Percentiles rank a stretch among this genome's conserved stretches.
phyloP scores from a whole-genome alignment of 1,140 invertebrate species.

The Marisa cornuarietis region DNA sequence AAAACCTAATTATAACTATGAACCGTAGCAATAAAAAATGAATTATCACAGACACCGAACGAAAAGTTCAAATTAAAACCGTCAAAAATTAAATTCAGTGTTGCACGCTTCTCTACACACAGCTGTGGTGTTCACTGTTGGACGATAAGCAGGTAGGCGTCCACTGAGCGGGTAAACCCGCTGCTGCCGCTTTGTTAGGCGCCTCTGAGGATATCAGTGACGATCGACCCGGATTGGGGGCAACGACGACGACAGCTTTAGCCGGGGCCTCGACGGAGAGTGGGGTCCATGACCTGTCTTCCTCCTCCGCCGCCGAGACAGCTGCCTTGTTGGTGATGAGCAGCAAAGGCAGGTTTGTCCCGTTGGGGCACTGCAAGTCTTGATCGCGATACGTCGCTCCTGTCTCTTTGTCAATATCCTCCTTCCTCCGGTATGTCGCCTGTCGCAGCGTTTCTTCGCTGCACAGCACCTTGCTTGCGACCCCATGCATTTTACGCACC shows the following conservation, averaged over 20 bases:
- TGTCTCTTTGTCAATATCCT: not conserved
- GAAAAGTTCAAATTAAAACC: no score
- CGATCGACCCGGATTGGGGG: not conserved
- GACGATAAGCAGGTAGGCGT: not conserved
- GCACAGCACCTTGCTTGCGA: not conserved
- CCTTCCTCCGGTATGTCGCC: not conserved
- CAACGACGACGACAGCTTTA: not conserved
- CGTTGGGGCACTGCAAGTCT: not conserved
- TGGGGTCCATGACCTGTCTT: not conserved
- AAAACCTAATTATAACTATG: no score
- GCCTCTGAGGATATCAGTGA: not conserved
- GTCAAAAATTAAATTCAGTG: no score
- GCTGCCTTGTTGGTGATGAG: slow-evolving; percentile 1
- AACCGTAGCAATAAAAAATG: no score
- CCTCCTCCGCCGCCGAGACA: not conserved
- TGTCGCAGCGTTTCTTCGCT: not conserved
- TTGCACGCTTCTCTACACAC: no score
- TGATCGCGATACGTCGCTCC: not conserved
- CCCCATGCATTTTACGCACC: not conserved
- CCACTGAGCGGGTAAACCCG: not conserved
- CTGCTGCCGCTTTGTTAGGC: not conserved
- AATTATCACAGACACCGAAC: no score
- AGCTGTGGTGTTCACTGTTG: no score
- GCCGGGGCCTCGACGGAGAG: not conserved
- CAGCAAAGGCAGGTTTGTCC: not conserved